These are phyloP conservation scores for Rhinopithecus roxellana DNA, from an alignment of 2,113 vertebrate species.

Conservation along the genomic window DNA sequence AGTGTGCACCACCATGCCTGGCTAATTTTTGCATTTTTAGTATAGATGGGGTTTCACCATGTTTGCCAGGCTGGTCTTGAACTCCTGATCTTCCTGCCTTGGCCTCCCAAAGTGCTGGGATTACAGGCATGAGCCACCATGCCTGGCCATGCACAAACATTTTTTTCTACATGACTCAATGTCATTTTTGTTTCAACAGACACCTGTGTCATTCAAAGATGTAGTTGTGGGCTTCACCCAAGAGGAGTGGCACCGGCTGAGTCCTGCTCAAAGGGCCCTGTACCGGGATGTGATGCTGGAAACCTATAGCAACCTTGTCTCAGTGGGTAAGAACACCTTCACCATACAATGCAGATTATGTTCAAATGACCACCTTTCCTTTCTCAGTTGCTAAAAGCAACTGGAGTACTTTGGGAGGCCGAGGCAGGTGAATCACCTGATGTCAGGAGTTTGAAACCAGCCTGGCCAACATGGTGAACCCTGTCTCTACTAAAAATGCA, in stretches of 20 bases:
- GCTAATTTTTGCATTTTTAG: too few species aligned
- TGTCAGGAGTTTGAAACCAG: too few species aligned
- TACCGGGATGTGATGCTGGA: slow-evolving; percentile 65
- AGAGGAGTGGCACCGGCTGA: slow-evolving; percentile 55
- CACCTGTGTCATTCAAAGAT: slow-evolving; percentile 15
- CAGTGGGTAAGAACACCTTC: slow-evolving; percentile 49
- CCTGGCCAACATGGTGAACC: too few species aligned
- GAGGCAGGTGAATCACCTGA: too few species aligned
- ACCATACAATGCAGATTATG: too few species aligned
- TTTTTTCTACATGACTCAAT: neutral
- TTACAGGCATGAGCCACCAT: too few species aligned
- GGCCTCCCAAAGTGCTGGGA: too few species aligned
- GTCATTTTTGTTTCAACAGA: slow-evolving; percentile 30
- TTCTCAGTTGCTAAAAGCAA: neutral
- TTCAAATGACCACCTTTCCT: neutral
- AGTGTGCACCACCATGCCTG: too few species aligned
- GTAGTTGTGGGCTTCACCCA: slow-evolving; percentile 31
- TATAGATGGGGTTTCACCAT: too few species aligned
- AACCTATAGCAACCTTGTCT: slow-evolving; percentile 59
- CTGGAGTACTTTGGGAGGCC: neutral
- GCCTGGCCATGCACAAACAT: neutral
- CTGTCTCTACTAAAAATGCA: too few species aligned
- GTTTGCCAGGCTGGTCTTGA: too few species aligned
- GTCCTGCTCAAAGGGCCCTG: slow-evolving; percentile 24
- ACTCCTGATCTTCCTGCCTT: too few species aligned